Base-by-base conservation (phyloP, 2,888 invertebrate genomes). In the Acrobasis repandana region DNA sequence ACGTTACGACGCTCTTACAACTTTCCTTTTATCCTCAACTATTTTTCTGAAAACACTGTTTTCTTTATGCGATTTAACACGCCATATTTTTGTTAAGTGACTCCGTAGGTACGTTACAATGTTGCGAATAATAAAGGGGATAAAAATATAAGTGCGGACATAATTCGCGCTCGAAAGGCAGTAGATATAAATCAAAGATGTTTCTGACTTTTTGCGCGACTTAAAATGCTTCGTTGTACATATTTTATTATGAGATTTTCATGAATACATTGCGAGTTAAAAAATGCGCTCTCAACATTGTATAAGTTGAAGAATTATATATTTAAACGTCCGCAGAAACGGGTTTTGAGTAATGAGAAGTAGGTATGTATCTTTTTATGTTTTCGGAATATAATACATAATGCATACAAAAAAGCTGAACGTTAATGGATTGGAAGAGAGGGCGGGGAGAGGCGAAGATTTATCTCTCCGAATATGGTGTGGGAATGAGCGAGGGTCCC, bases 11-110 rank as follows among this genome's bases (percentile, higher is more conserved):
- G 75, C 76, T 79, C 84, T 86, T 86, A 87, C 84, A 85, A 83
- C 86, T 88, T 88, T 86, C 85, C 87, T 88, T 90, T 88, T 85
- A 88, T 87, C 72, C 84, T 68, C 77, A 83, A 91, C 87, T 87
- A 90, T 90, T 83, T 43, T 90, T 88, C 88, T 88, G 87, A 90
- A 91, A 91, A 91, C 85, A 86, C 78, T 88, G 89, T 90, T 90
- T 90, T 90, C 91, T 90, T 90, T 90, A 86, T 87, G 80, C 85
- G 79, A 86, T 90, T 90, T 90, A 82, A 84, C 90, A 87, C 83
- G 85, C 85, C 80, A 86, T 90, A 85, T 89, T 88, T 89, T 88
- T 81, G 84, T 87, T 88, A 86, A 88, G 86, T 88, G 86, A 89
- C 85, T 88, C 67, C 74, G 70, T 73, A 73, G 70, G 68, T 81